Percentiles rank a stretch among this genome's conserved stretches.
phyloP scores from a whole-genome alignment of 92 coral and sea anemone genomes.

The Desmophyllum pertusum region DNA sequence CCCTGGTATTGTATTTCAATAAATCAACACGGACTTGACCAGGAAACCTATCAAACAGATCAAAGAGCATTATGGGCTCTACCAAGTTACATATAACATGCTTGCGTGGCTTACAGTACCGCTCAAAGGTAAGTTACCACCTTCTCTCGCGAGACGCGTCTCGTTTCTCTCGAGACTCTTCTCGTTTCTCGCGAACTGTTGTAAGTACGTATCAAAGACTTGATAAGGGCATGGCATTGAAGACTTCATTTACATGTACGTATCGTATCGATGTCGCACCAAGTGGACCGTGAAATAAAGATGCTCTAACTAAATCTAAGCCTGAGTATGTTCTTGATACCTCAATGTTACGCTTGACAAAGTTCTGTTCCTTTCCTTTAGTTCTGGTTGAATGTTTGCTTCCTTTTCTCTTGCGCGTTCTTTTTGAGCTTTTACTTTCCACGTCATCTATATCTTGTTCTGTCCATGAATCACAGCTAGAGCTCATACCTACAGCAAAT shows the following conservation, averaged over 20 bases:
- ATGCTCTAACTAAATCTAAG: too few relatives aligned
- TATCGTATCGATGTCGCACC: background rate
- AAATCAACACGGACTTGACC: too few relatives aligned
- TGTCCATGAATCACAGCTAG: conserved; percentile 41
- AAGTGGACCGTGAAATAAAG: background rate
- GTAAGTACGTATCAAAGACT: too few relatives aligned
- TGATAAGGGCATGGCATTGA: too few relatives aligned
- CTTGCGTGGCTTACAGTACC: background rate
- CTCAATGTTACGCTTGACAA: conserved; percentile 90
- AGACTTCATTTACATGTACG: too few relatives aligned
- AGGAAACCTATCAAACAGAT: too few relatives aligned
- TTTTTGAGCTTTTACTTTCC: conserved; percentile 26
- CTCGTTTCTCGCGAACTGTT: too few relatives aligned
- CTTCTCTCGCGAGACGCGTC: too few relatives aligned
- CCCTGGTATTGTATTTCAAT: too few relatives aligned
- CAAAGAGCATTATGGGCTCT: too few relatives aligned
- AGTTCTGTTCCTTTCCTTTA: conserved; percentile 68
- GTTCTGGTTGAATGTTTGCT: conserved; percentile 21
- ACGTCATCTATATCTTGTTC: conserved; percentile 36
- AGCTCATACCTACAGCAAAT: conserved; percentile 15
- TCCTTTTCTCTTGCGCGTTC: conserved; percentile 33
- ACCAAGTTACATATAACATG: background rate
- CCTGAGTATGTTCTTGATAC: conserved; percentile 23
- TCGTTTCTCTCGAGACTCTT: too few relatives aligned
- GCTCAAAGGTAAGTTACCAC: too few relatives aligned